Evolutionary conservation across 2,888 invertebrate species (phyloP).

Genomic region (Ferdinandea cuprea): DNA sequence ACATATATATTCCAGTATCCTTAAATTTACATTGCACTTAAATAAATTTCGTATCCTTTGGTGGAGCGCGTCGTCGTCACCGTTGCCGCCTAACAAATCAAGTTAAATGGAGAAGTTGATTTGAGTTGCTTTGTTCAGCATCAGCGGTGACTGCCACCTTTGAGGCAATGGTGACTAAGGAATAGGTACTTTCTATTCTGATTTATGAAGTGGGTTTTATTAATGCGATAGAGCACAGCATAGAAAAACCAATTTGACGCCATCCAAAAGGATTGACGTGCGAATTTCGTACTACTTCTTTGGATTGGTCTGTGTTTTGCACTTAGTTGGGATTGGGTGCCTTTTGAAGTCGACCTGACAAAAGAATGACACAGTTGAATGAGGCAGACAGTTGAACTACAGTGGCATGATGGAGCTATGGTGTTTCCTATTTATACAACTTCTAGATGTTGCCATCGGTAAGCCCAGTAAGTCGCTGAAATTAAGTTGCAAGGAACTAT

Average conservation of each 20-base stretch:
- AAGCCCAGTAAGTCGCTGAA: too few species aligned
- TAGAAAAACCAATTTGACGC: constrained; percentile 50
- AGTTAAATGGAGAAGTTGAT: constrained; percentile 56
- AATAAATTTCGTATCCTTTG: constrained; percentile 20
- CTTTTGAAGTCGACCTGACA: background rate
- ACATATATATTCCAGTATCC: constrained; percentile 34
- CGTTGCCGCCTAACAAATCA: constrained; percentile 49
- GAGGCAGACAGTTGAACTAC: too few species aligned
- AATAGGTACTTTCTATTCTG: constrained; percentile 7
- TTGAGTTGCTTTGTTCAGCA: constrained; percentile 39
- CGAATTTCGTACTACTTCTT: background rate
- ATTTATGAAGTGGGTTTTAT: constrained; percentile 56
- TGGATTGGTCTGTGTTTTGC: background rate
- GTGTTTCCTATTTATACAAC: too few species aligned
- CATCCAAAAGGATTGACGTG: constrained; percentile 29
- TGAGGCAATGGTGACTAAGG: background rate
- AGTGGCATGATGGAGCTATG: too few species aligned
- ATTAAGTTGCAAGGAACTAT: too few species aligned
- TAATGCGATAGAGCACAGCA: background rate
- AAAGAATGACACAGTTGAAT: background rate
- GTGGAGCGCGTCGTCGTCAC: background rate
- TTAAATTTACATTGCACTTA: constrained; percentile 50
- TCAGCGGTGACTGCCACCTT: constrained; percentile 22
- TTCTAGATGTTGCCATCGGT: too few species aligned
- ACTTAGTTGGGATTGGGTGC: background rate